phyloP scores from a whole-genome alignment of 2,797 vertebrate genomes.

The Adelosebastes latens region DNA sequence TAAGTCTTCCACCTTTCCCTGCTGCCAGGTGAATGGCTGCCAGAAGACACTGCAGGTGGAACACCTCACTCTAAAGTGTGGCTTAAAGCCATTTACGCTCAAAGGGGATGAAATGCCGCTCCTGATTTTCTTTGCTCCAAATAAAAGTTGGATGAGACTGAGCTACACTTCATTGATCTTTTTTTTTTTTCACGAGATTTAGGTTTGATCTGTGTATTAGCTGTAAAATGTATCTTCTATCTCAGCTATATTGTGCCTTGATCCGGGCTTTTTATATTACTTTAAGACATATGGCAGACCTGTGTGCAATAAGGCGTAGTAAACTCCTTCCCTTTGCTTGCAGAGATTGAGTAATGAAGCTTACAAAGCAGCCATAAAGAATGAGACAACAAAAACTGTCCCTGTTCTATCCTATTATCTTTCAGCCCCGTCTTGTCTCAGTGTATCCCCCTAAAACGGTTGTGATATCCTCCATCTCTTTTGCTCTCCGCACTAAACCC shows the following conservation, averaged over 20 bases:
- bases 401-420: conserved; percentile 53
- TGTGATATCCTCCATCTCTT: conserved; percentile 54
- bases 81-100: conserved; percentile 33
- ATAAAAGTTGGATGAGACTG: conserved; percentile 54
- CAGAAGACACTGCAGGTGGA: conserved; percentile 34
- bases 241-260: conserved; percentile 42
- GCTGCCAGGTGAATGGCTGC: conserved; percentile 11
- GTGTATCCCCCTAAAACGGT: conserved; percentile 45
- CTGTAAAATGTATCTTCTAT: conserved; percentile 44
- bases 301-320: neutral
- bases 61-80: conserved; percentile 19
- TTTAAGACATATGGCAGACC: conserved; percentile 46
- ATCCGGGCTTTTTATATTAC: conserved; percentile 52
- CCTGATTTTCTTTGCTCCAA: conserved; percentile 45
- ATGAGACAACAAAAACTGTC: conserved; percentile 46
- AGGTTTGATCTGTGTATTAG: conserved; percentile 39
- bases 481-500: conserved; percentile 23
- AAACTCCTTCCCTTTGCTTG: conserved; percentile 25
- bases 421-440: conserved; percentile 39
- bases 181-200: neutral
- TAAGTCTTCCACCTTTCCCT: conserved; percentile 3
- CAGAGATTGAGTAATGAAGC: conserved; percentile 48
- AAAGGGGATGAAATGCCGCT: conserved; percentile 36
- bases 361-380: conserved; percentile 44
- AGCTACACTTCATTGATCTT: conserved; percentile 47